phyloP scores from a whole-genome alignment of 2,797 vertebrate species.

The Thaleichthys pacificus region DNA sequence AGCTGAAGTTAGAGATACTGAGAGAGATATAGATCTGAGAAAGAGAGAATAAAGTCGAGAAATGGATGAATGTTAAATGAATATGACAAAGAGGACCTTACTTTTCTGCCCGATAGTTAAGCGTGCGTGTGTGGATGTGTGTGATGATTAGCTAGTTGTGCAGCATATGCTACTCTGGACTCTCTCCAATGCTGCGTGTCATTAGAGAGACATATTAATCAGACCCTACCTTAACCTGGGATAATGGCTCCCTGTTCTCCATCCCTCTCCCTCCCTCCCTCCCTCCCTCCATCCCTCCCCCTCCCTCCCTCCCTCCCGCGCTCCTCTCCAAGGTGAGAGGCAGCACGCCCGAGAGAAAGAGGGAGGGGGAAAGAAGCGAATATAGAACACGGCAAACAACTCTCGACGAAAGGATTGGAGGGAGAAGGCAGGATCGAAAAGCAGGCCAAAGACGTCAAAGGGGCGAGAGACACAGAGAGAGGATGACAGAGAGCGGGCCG shows the following conservation, averaged over 20 bases:
- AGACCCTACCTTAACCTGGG: constrained; percentile 12
- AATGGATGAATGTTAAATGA: not conserved
- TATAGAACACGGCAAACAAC: not conserved
- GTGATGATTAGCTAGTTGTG: constrained; percentile 73
- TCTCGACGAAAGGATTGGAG: not conserved
- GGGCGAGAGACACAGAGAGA: not conserved
- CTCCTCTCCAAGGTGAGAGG: not conserved
- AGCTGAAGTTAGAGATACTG: not conserved
- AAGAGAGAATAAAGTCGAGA: not conserved
- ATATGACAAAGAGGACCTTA: not conserved
- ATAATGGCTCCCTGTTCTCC: constrained; percentile 13
- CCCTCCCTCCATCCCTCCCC: constrained; percentile 12
- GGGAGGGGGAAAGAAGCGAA: not conserved
- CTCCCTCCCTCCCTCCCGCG: constrained; percentile 17
- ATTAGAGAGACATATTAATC: constrained; percentile 55
- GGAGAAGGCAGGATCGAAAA: not conserved
- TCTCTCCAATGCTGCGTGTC: constrained; percentile 52
- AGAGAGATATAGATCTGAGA: not conserved
- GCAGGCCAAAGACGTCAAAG: not conserved
- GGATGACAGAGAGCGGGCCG: not conserved
- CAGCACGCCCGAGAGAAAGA: not conserved
- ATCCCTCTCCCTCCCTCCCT: constrained; percentile 27
- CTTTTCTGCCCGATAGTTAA: not conserved
- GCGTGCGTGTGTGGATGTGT: constrained; percentile 23
- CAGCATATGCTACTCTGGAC: constrained; percentile 75